A percentile compares a stretch with the other conserved stretches of the same genome.
These are phyloP conservation scores for Oncopeltus fasciatus DNA, from an alignment of 1,140 invertebrate genomes.

Conservation along the genomic window DNA sequence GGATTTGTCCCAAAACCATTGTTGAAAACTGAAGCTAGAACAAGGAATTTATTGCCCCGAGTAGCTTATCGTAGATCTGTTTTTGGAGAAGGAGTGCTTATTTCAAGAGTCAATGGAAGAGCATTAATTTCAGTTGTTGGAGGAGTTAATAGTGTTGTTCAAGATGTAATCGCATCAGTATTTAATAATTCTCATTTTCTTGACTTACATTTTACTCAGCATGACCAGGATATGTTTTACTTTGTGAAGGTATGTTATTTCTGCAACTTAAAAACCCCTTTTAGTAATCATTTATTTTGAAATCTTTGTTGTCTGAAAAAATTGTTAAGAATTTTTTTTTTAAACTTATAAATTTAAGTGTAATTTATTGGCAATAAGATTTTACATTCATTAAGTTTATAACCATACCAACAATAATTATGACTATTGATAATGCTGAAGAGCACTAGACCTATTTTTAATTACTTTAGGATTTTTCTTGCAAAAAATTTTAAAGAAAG, in stretches of 20 bases:
- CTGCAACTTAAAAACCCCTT: too few relatives aligned
- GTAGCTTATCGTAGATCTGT: conserved; percentile 70
- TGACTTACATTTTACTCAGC: conserved; percentile 81
- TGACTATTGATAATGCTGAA: too few relatives aligned
- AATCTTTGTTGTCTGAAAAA: too few relatives aligned
- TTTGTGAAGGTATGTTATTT: conserved; percentile 72
- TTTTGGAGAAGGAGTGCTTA: conserved; percentile 77
- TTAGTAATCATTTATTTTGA: too few relatives aligned
- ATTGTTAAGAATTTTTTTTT: too few relatives aligned
- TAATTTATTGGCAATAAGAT: too few relatives aligned
- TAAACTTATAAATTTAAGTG: too few relatives aligned
- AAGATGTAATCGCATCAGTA: conserved; percentile 82
- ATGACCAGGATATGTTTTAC: conserved; percentile 86
- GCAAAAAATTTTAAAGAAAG: too few relatives aligned
- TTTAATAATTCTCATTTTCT: conserved; percentile 86
- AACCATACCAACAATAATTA: too few relatives aligned
- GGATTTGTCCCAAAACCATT: conserved; percentile 69
- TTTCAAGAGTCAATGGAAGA: conserved; percentile 64
- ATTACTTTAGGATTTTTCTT: too few relatives aligned
- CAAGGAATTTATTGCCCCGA: conserved; percentile 55
- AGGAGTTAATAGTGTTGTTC: conserved; percentile 70
- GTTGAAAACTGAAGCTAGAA: conserved; percentile 67
- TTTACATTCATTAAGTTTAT: too few relatives aligned
- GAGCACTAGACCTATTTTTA: too few relatives aligned
- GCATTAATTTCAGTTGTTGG: conserved; percentile 72